Conservation (phyloP, 2,888 invertebrate genomes). For the Mesopsocus fuscifrons region DNA sequence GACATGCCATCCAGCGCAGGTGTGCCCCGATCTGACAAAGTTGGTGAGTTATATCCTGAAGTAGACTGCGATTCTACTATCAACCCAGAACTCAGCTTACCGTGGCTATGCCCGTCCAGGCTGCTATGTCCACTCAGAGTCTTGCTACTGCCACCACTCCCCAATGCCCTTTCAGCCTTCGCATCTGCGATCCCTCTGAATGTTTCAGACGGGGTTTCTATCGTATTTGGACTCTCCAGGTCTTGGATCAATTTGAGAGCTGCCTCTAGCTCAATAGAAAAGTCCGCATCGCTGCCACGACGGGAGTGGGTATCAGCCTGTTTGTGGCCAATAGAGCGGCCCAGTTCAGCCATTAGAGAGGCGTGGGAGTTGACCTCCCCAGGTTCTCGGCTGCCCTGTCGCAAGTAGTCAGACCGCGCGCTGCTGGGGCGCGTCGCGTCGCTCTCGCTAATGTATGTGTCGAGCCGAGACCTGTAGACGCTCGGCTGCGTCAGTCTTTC, state of each 20-base stretch:
- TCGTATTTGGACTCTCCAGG: constrained; percentile 29
- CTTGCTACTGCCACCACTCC: constrained; percentile 23
- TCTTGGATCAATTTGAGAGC: constrained; percentile 30
- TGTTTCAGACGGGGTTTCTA: constrained; percentile 27
- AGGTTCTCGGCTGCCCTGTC: constrained; percentile 25
- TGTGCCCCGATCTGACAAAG: constrained; percentile 19
- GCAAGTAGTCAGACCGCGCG: constrained; percentile 8
- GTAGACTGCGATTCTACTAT: constrained; percentile 29
- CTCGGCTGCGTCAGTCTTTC: constrained; percentile 28
- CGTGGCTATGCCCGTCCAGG: constrained; percentile 13
- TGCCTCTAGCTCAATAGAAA: constrained; percentile 30
- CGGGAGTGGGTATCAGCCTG: constrained; percentile 19
- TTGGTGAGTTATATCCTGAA: constrained; percentile 30
- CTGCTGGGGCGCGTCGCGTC: constrained; percentile 16
- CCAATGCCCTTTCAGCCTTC: constrained; percentile 5
- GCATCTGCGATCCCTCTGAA: constrained; percentile 19
- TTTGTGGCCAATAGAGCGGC: constrained; percentile 26
- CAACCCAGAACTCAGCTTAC: constrained; percentile 20
- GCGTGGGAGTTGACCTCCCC: constrained; percentile 23
- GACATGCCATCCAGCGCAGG: constrained; percentile 25
- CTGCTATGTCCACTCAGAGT: constrained; percentile 24
- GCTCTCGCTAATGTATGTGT: constrained; percentile 23
- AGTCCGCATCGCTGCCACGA: constrained; percentile 27
- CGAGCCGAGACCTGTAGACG: constrained; percentile 26
- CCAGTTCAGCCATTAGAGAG: constrained; percentile 29